Percentiles rank a stretch among this genome's conserved stretches.
phyloP scores from a whole-genome alignment of 2,888 invertebrate species.

The Steromphala cineraria region DNA sequence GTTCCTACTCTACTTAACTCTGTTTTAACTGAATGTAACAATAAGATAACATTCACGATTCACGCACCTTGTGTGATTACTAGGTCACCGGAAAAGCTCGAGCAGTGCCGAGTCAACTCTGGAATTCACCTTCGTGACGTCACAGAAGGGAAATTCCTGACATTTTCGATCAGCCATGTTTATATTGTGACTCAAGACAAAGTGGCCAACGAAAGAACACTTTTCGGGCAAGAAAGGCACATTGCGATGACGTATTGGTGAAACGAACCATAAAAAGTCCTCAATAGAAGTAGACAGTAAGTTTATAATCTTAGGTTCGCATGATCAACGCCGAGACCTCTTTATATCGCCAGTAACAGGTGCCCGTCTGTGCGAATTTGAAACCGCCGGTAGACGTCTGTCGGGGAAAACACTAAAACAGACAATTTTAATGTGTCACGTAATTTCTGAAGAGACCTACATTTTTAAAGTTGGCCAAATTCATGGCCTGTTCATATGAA shows the following conservation, averaged over 20 bases:
- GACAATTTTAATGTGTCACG: neutral
- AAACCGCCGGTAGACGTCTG: neutral
- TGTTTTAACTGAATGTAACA: too few relatives aligned
- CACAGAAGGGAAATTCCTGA: conserved; percentile 39
- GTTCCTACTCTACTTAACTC: too few relatives aligned
- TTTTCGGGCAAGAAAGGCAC: neutral
- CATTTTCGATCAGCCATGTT: conserved; percentile 37
- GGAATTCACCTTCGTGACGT: conserved; percentile 35
- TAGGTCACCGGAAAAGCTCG: neutral
- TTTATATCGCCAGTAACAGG: too few relatives aligned
- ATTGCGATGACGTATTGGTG: neutral
- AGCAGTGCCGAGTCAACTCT: neutral
- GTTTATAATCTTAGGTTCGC: neutral
- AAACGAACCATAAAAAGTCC: neutral
- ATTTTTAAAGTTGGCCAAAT: too few relatives aligned
- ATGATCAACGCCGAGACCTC: neutral
- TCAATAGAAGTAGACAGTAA: neutral
- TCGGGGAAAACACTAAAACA: neutral
- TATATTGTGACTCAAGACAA: conserved; percentile 11
- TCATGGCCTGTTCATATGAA: too few relatives aligned
- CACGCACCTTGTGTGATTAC: too few relatives aligned
- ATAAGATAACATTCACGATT: too few relatives aligned
- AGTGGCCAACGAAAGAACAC: neutral
- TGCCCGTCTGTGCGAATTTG: neutral
- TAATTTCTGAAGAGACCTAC: neutral